Evolutionary conservation across 2,113 vertebrate species (phyloP).

Genomic region (Seriola rivoliana): DNA sequence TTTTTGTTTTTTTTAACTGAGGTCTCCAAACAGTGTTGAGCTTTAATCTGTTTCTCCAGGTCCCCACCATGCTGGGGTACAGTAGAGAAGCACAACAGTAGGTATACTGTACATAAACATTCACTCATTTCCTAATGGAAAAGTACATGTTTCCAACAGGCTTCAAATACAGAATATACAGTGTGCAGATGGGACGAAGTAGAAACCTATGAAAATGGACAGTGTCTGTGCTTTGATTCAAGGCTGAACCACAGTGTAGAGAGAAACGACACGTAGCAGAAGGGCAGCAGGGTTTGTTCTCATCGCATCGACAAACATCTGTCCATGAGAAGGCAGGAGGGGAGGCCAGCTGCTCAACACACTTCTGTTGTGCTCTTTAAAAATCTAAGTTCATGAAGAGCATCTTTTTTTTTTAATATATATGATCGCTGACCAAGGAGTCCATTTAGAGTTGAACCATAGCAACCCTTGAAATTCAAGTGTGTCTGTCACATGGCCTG

Average conservation of each 20-base stretch:
- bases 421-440: constrained; percentile 24
- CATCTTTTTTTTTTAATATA: constrained; percentile 6
- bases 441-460: constrained; percentile 39
- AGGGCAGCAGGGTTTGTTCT: constrained; percentile 39
- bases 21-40: constrained; percentile 62
- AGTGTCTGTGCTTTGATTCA: constrained; percentile 63
- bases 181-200: constrained; percentile 37
- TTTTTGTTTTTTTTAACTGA: constrained; percentile 34
- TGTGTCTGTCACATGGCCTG: constrained; percentile 38
- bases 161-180: constrained; percentile 55
- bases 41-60: constrained; percentile 44
- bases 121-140: constrained; percentile 64
- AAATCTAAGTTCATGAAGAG: constrained; percentile 40
- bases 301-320: constrained; percentile 20
- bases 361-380: constrained; percentile 43
- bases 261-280: constrained; percentile 43
- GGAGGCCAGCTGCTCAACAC: constrained; percentile 28
- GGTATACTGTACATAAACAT: constrained; percentile 70
- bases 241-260: constrained; percentile 58
- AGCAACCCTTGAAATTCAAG: constrained; percentile 26
- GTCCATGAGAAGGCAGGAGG: constrained; percentile 54
- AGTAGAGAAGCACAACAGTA: constrained; percentile 64
- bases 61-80: constrained; percentile 73
- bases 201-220: constrained; percentile 56
- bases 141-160: constrained; percentile 43